Evolutionary conservation across 2,113 vertebrate species (phyloP).

Genomic region (Bos taurus): ARS-UCD2.0 NC_037330.1:91867001-91867500

Average conservation of each 20-base stretch:
- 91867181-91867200: conserved; percentile 62
- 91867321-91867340: neutral
- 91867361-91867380: neutral
- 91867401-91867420: neutral
- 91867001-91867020: neutral
- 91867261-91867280: conserved; percentile 60
- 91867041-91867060: neutral
- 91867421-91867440: neutral
- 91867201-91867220: conserved; percentile 48
- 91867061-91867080: neutral
- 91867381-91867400: neutral
- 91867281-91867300: conserved; percentile 56
- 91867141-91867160: conserved; percentile 53
- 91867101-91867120: conserved; percentile 8
- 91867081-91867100: neutral
- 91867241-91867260: conserved; percentile 64
- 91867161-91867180: conserved; percentile 65
- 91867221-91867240: conserved; percentile 63
- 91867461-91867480: neutral
- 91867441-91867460: neutral
- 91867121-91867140: neutral
- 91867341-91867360: neutral
- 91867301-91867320: neutral
- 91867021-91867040: neutral
- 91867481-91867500: neutral